Conservation (phyloP, 2,797 vertebrate species). For the Eutrigla gurnardus region DNA sequence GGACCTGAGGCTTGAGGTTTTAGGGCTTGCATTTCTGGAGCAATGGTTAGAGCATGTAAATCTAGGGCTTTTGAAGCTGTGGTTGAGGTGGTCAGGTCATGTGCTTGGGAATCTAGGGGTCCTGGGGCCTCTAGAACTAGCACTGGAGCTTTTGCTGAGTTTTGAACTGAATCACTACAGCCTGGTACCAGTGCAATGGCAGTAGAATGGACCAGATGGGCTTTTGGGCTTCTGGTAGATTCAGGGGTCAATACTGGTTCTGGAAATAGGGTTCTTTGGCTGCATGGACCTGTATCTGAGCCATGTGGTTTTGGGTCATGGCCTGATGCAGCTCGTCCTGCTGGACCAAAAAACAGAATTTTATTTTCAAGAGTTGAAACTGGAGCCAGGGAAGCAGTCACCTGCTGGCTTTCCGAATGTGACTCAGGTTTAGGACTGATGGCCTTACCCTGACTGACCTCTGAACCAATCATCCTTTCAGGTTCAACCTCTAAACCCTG, state of each 20-base stretch:
- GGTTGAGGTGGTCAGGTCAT: not conserved
- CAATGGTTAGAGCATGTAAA: not conserved
- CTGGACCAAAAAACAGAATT: not conserved
- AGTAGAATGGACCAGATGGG: not conserved
- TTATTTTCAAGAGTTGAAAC: not conserved
- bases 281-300: not conserved
- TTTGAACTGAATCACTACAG: not conserved
- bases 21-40: not conserved
- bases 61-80: not conserved
- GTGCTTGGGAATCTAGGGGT: not conserved
- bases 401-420: not conserved
- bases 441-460: not conserved
- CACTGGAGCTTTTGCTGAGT: constrained; percentile 38
- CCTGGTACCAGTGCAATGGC: not conserved
- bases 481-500: not conserved
- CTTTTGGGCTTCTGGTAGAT: not conserved
- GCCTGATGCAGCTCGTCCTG: not conserved
- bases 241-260: not conserved
- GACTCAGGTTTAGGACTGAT: constrained; percentile 1
- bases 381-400: not conserved
- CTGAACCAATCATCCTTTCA: not conserved
- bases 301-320: not conserved
- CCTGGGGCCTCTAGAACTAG: constrained; percentile 23
- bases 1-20: not conserved
- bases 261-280: not conserved